Conservation (phyloP, 2,797 vertebrate species). For the Picus viridis region DNA sequence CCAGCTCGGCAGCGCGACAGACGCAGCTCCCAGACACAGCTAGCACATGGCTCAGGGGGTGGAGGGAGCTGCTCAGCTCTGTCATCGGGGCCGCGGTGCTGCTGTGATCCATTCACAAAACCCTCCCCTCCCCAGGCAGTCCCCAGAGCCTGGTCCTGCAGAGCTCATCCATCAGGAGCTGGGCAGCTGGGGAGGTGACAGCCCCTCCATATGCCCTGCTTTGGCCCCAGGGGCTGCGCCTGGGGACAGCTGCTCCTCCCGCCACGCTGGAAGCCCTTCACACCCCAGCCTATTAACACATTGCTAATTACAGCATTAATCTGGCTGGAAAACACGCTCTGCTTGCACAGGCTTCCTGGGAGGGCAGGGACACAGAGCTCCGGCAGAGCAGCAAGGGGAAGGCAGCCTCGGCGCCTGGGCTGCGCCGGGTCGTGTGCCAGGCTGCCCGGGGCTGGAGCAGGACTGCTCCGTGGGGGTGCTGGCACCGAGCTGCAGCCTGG, state of each 20-base stretch:
- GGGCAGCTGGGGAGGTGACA: slow-evolving; percentile 23
- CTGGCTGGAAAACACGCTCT: not conserved
- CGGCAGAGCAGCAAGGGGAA: not conserved
- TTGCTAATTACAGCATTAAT: slow-evolving; percentile 8
- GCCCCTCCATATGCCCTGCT: not conserved
- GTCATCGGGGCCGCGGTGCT: not conserved
- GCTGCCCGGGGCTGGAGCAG: not conserved
- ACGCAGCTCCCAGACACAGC: not conserved
- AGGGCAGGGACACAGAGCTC: not conserved
- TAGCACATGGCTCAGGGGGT: slow-evolving; percentile 33
- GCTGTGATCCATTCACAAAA: slow-evolving; percentile 32
- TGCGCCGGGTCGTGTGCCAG: not conserved
- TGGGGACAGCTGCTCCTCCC: not conserved
- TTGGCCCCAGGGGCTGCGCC: not conserved
- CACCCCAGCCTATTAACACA: slow-evolving; percentile 29
- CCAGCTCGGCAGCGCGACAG: slow-evolving; percentile 30
- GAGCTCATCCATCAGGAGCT: slow-evolving; percentile 1
- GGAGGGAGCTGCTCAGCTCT: slow-evolving; percentile 18
- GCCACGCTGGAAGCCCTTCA: not conserved
- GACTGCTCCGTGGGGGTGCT: not conserved
- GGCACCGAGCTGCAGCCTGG: not conserved
- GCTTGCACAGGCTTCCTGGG: not conserved
- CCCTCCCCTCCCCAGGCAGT: not conserved
- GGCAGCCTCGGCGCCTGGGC: not conserved
- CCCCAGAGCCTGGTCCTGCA: not conserved